phyloP scores from a whole-genome alignment of 2,113 vertebrate genomes.

The Tauraco erythrolophus region DNA sequence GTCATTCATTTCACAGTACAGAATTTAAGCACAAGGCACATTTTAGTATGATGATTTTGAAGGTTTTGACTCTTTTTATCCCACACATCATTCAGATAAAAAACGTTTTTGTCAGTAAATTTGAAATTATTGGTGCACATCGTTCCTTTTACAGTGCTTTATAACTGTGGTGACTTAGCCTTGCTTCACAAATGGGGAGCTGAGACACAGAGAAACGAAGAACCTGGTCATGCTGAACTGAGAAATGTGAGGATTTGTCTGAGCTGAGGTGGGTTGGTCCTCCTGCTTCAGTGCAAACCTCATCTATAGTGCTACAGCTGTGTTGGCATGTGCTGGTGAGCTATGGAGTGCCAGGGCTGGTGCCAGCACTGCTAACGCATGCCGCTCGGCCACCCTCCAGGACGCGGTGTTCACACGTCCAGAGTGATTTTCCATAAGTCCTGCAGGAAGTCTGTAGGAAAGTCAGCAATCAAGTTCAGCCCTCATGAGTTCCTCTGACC shows the following conservation, averaged over 20 bases:
- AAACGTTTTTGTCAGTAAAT: neutral
- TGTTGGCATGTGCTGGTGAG: accelerated
- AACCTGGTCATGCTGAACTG: neutral
- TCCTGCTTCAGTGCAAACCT: neutral
- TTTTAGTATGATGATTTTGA: neutral
- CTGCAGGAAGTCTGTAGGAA: neutral
- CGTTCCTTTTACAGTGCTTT: neutral
- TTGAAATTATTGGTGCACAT: neutral
- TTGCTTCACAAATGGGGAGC: neutral
- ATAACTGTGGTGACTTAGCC: neutral
- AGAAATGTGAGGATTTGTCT: neutral
- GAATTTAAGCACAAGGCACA: neutral
- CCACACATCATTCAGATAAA: neutral
- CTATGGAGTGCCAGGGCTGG: neutral
- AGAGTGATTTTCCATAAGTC: accelerated
- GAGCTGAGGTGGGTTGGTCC: neutral
- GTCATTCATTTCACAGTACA: neutral
- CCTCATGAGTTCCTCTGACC: neutral
- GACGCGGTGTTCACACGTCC: accelerated
- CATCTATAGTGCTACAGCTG: neutral
- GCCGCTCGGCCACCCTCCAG: accelerated
- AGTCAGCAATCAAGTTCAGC: neutral
- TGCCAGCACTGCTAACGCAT: accelerated
- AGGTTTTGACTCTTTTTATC: neutral
- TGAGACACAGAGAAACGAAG: neutral